phyloP scores from a whole-genome alignment of 1,140 invertebrate species.

The Triops cancriformis region DNA sequence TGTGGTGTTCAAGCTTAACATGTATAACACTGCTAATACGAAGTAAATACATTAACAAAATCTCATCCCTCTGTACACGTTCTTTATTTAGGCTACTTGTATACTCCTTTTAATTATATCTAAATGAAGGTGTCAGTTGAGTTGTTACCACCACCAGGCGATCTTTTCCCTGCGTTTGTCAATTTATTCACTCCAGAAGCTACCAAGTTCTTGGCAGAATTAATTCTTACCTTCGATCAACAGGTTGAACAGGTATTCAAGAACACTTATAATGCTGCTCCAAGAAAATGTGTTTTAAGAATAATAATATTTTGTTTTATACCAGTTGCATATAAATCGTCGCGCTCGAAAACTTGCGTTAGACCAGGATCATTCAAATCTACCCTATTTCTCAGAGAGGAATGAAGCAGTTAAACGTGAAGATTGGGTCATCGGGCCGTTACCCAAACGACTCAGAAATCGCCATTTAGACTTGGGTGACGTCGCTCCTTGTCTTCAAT shows the following conservation, averaged over 20 bases:
- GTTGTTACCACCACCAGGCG: background rate
- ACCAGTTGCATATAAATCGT: background rate
- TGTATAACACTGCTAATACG: background rate
- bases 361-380: background rate
- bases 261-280: background rate
- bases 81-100: background rate
- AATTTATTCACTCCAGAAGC: background rate
- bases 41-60: background rate
- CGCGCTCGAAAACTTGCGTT: background rate
- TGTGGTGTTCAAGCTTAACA: background rate
- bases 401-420: constrained; percentile 19
- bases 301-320: background rate
- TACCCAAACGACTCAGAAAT: constrained; percentile 42
- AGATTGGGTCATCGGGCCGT: constrained; percentile 46
- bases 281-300: background rate
- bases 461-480: constrained; percentile 52
- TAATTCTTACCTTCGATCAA: background rate
- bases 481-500: constrained; percentile 48
- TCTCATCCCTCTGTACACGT: no score
- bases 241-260: background rate
- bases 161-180: background rate
- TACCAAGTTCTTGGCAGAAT: background rate
- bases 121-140: background rate
- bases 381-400: background rate
- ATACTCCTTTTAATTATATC: background rate